Base-by-base conservation (phyloP, 1,140 invertebrate species). In the Berghia stephanieae region DNA sequence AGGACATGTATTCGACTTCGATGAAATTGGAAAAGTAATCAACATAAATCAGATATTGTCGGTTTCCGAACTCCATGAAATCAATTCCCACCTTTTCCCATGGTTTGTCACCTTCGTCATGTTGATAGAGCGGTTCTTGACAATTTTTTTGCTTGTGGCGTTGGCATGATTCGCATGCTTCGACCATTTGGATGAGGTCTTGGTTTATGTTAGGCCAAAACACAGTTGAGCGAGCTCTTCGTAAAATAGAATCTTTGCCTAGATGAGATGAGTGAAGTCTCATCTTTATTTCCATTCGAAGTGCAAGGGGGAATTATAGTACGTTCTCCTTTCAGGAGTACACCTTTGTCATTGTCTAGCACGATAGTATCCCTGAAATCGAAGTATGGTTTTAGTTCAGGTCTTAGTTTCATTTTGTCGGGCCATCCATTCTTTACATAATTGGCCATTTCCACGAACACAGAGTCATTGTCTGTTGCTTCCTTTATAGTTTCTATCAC, bases 321-420 rank as follows among this genome's bases (percentile, higher is more conserved):
- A 66, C 82, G 79, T 70, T 85, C 72, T 71, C 81, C 83, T 55
- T 80, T 78, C 63, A 88, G 82, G 21, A 88, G 44, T 2, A 88
- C 71, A 2, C 78, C 84, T 78, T 86, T 80, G 60, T 82, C 38
- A 49, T 78, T n/a, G n/a, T n/a, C n/a, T n/a, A n/a, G 46, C 68
- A 36, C 68, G 3, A 88, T 42, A 60, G 82, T 79, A 55, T 85
- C 76, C 79, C 83, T 78, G 21, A 85, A 27, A 34, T 75, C 38
- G 69, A 57, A 80, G 44, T 82, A 82, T 67, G 70, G 72, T 42
- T 18, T 75, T 8, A 73, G 16, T 21, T 78, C 55, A 18, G 21
- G 4, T n/a, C 42, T 21, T 6, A 83, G 31, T 38, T 27, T 18
- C 38, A 27, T 49, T 43, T 81, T 24, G 27, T 75, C 34, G 4